Conservation (phyloP, 2,113 vertebrate species). For the Tychaedon coryphoeus region DNA sequence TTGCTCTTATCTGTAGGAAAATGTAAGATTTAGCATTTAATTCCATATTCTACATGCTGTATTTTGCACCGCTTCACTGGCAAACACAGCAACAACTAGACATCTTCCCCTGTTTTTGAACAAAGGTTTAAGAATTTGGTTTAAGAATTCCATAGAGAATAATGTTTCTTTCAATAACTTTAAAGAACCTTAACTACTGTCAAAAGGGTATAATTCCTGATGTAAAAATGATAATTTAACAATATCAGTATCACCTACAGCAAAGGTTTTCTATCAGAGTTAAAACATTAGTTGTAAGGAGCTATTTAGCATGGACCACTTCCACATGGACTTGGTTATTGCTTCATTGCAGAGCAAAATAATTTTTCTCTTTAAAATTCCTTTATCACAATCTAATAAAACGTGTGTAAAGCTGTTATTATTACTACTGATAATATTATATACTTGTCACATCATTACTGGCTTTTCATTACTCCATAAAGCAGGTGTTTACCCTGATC, state of each 20-base stretch:
- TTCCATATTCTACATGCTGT: neutral
- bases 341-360: neutral
- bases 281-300: neutral
- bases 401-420: neutral
- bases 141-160: neutral
- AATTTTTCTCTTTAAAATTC: neutral
- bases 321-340: neutral
- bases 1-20: neutral
- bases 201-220: neutral
- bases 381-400: neutral
- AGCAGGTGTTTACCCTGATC: neutral
- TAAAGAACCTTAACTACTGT: neutral
- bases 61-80: neutral
- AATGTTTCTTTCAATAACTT: neutral
- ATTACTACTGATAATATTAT: neutral
- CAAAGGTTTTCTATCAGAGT: neutral
- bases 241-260: neutral
- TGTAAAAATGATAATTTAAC: neutral
- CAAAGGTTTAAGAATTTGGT: neutral
- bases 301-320: neutral
- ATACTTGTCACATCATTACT: neutral
- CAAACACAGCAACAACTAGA: neutral
- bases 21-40: neutral
- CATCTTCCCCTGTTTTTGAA: neutral
- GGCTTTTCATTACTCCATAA: neutral